These are phyloP conservation scores for Alviniconcha strummeri DNA, from an alignment of 2,888 invertebrate genomes.

Conservation along the genomic window DNA sequence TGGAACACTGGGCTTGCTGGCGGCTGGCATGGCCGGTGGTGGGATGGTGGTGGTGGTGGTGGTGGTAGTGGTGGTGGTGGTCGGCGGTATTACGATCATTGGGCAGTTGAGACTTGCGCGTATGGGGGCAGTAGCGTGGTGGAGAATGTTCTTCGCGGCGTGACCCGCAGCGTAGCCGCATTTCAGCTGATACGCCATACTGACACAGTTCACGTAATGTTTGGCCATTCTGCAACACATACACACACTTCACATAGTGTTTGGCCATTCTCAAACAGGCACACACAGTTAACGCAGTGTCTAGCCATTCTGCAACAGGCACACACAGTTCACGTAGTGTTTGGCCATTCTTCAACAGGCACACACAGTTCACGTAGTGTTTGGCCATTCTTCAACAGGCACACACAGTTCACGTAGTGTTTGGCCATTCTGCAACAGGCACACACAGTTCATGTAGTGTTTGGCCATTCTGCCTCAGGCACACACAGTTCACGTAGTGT, in stretches of 20 bases:
- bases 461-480: not conserved
- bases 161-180: not conserved
- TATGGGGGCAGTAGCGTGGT: not conserved
- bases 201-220: not conserved
- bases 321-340: not conserved
- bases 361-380: not conserved
- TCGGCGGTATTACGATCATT: not conserved
- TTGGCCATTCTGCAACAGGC: not conserved
- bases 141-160: slow-evolving; percentile 11
- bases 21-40: not conserved
- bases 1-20: not conserved
- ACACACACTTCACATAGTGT: not conserved
- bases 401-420: not conserved
- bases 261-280: too few species aligned
- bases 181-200: slow-evolving; percentile 9
- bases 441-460: not conserved
- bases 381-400: not conserved
- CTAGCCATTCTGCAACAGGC: not conserved
- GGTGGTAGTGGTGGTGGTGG: slow-evolving; percentile 19
- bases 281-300: too few species aligned
- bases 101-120: not conserved
- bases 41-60: not conserved
- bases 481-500: not conserved
- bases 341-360: not conserved
- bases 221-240: not conserved